Evolutionary conservation across 2,888 invertebrate genomes (phyloP).

Genomic region (Aspidapion aeneum): DNA sequence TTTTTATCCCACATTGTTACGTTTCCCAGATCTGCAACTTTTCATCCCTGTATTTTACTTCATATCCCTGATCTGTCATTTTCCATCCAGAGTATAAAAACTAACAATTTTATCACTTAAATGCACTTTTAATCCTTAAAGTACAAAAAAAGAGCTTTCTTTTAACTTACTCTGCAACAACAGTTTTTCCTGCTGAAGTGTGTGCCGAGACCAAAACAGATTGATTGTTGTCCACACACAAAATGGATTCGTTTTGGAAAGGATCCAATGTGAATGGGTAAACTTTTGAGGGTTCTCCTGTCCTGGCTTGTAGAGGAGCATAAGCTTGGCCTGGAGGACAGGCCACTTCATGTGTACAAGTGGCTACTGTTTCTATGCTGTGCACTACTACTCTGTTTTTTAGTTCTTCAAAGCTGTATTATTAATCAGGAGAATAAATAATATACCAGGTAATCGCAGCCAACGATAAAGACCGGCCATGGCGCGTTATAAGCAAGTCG

Average conservation of each 20-base stretch:
- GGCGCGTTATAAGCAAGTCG: too few species aligned
- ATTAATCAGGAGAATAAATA: not conserved
- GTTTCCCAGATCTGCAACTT: too few species aligned
- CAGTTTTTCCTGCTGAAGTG: conserved; percentile 99
- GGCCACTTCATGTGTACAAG: conserved; percentile 96
- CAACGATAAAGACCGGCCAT: too few species aligned
- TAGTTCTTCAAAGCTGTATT: conserved; percentile 65
- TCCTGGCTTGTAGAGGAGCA: conserved; percentile 54
- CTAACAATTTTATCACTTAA: too few species aligned
- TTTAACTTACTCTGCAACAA: conserved; percentile 94
- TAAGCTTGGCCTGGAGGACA: conserved; percentile 86
- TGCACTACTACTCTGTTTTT: conserved; percentile 83
- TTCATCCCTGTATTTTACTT: too few species aligned
- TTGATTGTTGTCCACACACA: conserved; percentile 96
- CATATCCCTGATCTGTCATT: too few species aligned
- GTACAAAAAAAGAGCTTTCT: too few species aligned
- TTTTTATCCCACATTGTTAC: too few species aligned
- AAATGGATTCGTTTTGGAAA: conserved; percentile 95
- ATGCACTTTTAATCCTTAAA: too few species aligned
- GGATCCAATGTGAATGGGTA: conserved; percentile 96
- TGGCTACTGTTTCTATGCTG: conserved; percentile 84
- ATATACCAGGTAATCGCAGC: too few species aligned
- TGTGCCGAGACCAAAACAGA: conserved; percentile 99
- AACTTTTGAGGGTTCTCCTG: conserved; percentile 78
- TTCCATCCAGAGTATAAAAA: too few species aligned